Evolutionary conservation across 1,140 invertebrate species (phyloP), one percentile per base, ranked within the genome.

Genomic region (Lasioglossum albipes): DNA sequence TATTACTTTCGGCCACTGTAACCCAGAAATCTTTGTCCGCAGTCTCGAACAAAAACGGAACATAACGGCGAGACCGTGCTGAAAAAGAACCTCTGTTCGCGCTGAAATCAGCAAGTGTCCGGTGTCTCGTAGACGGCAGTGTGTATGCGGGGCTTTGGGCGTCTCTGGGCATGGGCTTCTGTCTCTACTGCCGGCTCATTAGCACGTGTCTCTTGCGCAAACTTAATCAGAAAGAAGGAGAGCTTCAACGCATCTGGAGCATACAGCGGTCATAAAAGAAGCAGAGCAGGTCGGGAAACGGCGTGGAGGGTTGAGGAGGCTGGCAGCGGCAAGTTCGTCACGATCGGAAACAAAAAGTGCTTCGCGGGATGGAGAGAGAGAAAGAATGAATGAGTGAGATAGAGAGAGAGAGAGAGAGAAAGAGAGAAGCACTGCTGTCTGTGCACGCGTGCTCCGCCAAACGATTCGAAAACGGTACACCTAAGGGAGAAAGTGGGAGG

Each of bases 161-260:
- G 86, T 88, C 86, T 88, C 86, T 87, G 85, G 85, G 81, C 79
- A 75, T 80, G 84, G 84, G 81, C 82, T 83, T 86, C 71, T 65
- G 73, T 78, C 69, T 85, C 65, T 84, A 82, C 57, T 72, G 80
- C 57, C 62, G 70, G 68, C 80, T 66, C 68, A 59, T 84, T 71
- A 79, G 77, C 68, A 73, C 78, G 73, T 84, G 62, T 85, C 72
- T 77, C 59, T 49, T 49, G 74, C 84, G 74, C 71, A 70, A 82
- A 85, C 83, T 81, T 78, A 85, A 85, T 49, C 61, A 68, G 54
- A 84, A 85, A 66, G 49, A 67, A 67, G 66, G 66, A 81, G 42
- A 61, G 73, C 52, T 80, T 68, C n/a, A 69, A 68, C 65, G 54
- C 72, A 75, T 42, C 78, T 66, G 75, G 62, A 61, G 52, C 75